Percentiles rank a stretch among this genome's conserved stretches.
phyloP scores from a whole-genome alignment of 2,113 vertebrate genomes.

The Thymallus thymallus region DNA sequence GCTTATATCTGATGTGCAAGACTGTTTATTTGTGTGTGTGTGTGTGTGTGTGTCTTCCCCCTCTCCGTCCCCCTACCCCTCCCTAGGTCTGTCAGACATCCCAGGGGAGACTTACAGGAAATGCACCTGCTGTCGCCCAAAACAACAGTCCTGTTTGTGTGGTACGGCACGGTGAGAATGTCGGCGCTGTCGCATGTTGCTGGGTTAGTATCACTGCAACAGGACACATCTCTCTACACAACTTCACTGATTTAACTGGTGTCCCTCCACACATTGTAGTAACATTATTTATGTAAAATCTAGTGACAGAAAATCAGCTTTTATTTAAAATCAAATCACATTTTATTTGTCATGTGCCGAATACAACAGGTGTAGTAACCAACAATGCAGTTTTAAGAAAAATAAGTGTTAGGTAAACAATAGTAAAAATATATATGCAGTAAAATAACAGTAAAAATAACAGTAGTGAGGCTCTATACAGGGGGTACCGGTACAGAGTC shows the following conservation, averaged over 20 bases:
- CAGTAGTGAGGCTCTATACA: no score
- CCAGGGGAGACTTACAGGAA: constrained; percentile 80
- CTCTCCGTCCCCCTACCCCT: background rate
- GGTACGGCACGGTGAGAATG: constrained; percentile 16
- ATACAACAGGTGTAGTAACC: no score
- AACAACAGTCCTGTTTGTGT: constrained; percentile 19
- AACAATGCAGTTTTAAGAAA: no score
- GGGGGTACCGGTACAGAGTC: no score
- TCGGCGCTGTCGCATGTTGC: constrained; percentile 12
- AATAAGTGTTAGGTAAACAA: no score
- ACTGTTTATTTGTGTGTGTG: background rate
- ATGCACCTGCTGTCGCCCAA: constrained; percentile 3
- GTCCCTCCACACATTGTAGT: constrained; percentile 37
- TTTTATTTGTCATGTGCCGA: no score
- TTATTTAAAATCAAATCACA: no score
- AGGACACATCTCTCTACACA: constrained; percentile 36
- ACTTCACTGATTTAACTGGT: constrained; percentile 38
- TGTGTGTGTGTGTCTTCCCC: background rate
- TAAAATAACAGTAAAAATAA: no score
- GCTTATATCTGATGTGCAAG: no score
- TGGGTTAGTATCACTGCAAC: background rate
- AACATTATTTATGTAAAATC: constrained; percentile 53
- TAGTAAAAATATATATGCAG: no score
- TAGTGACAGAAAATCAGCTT: constrained; percentile 40
- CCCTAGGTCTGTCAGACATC: constrained; percentile 88